phyloP scores from a whole-genome alignment of 2,797 vertebrate genomes.

The Poecilia wingei region DNA sequence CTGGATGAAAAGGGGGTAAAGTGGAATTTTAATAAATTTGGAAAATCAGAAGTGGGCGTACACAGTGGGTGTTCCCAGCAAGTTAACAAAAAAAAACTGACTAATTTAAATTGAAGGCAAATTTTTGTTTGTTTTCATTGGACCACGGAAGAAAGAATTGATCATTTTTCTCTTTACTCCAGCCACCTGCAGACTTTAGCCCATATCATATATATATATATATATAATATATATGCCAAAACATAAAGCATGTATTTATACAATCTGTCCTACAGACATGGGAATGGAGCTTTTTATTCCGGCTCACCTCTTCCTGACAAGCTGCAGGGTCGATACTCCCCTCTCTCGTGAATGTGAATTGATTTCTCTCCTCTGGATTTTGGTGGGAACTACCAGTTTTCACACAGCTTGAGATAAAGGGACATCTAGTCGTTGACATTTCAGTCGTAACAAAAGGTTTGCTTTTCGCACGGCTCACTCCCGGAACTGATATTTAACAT shows the following conservation, averaged over 20 bases:
- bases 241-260: background rate
- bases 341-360: constrained; percentile 28
- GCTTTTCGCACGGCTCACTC: background rate
- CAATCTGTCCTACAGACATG: background rate
- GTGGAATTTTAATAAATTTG: background rate
- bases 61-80: background rate
- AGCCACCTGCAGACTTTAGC: background rate
- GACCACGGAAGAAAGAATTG: background rate
- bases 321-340: constrained; percentile 21
- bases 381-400: constrained; percentile 8
- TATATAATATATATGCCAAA: background rate
- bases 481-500: background rate
- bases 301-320: constrained; percentile 11
- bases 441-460: background rate
- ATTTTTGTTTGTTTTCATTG: background rate
- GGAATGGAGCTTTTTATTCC: constrained; percentile 8
- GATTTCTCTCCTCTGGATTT: constrained; percentile 32
- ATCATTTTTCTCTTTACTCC: background rate
- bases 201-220: background rate
- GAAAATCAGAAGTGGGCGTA: background rate
- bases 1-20: background rate
- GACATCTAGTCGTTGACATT: constrained; percentile 1
- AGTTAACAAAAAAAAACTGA: background rate
- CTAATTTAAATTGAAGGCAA: background rate
- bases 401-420: constrained; percentile 8